Conservation (phyloP, 1,140 invertebrate species). For the Drosophila yakuba region DNA sequence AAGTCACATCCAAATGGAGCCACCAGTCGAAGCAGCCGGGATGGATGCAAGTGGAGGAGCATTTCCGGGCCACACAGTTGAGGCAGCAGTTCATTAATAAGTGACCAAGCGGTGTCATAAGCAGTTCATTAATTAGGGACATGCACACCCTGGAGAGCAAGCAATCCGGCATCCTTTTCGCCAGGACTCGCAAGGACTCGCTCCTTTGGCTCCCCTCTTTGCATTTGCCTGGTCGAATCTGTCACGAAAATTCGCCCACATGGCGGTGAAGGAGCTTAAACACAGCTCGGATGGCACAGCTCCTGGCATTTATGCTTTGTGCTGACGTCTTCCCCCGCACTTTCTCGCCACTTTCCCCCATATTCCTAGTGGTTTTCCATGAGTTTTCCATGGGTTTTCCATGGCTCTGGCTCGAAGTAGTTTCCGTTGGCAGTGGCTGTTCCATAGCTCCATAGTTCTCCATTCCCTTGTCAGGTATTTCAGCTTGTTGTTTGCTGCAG, state of each 20-base stretch:
- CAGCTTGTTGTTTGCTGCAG: conserved; percentile 46
- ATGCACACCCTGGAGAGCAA: conserved; percentile 14
- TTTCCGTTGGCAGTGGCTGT: conserved; percentile 15
- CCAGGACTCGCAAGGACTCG: neutral
- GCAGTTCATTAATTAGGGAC: conserved; percentile 43
- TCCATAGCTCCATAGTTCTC: neutral
- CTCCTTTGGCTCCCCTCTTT: neutral
- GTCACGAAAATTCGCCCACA: conserved; percentile 17
- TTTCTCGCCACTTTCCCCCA: too few relatives aligned
- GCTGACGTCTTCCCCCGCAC: neutral
- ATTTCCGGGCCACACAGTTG: neutral
- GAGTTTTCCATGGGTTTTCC: neutral
- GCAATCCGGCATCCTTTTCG: conserved; percentile 12
- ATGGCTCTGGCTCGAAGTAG: neutral
- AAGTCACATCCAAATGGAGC: neutral
- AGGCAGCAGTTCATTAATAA: conserved; percentile 24
- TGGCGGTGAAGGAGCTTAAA: conserved; percentile 27
- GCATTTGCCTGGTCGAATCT: conserved; percentile 11
- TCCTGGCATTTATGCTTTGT: conserved; percentile 29
- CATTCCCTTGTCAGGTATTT: conserved; percentile 43
- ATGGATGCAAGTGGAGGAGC: neutral
- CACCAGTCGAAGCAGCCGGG: neutral
- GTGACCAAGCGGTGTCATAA: conserved; percentile 36
- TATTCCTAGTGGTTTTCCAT: neutral
- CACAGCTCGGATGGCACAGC: conserved; percentile 19